phyloP scores from a whole-genome alignment of 2,797 vertebrate species.

The Zenarchopterus dispar region DNA sequence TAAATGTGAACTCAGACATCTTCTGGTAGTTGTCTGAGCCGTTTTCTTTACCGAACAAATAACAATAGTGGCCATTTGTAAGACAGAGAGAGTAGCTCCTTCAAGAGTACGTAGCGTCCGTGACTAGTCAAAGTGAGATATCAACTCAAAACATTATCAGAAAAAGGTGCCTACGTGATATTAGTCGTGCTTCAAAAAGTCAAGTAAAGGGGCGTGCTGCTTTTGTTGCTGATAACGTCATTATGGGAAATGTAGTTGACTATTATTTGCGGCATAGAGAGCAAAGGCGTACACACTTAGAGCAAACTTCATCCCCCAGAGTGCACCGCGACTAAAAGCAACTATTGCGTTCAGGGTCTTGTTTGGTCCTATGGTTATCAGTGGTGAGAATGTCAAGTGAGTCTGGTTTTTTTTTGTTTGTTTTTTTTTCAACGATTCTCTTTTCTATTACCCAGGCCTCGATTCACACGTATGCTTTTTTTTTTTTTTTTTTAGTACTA shows the following conservation, averaged over 20 bases:
- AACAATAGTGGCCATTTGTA: slow-evolving; percentile 62
- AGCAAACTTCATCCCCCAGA: slow-evolving; percentile 58
- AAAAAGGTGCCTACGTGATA: slow-evolving; percentile 58
- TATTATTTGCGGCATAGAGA: fast-evolving
- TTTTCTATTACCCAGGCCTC: too few relatives aligned
- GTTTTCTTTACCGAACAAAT: slow-evolving; percentile 56
- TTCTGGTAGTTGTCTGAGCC: slow-evolving; percentile 43
- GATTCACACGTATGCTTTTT: too few relatives aligned
- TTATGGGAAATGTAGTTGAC: slow-evolving; percentile 71
- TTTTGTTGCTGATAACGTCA: slow-evolving; percentile 3
- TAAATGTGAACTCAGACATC: slow-evolving; percentile 43
- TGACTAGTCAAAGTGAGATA: too few relatives aligned
- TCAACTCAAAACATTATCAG: slow-evolving; percentile 30
- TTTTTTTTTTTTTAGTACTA: too few relatives aligned
- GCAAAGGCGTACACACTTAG: fast-evolving
- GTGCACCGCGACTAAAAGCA: slow-evolving; percentile 1
- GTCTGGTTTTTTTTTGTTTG: not conserved
- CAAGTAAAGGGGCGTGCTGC: slow-evolving; percentile 32
- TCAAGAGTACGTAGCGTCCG: not conserved
- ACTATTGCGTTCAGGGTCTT: slow-evolving; percentile 5
- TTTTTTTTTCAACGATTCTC: not conserved
- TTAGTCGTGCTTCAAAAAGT: slow-evolving; percentile 19
- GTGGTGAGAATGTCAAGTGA: not conserved
- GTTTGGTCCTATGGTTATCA: not conserved
- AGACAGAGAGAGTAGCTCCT: not conserved